phyloP scores from a whole-genome alignment of 2,888 invertebrate species.

The Stegana nigrithorax region DNA sequence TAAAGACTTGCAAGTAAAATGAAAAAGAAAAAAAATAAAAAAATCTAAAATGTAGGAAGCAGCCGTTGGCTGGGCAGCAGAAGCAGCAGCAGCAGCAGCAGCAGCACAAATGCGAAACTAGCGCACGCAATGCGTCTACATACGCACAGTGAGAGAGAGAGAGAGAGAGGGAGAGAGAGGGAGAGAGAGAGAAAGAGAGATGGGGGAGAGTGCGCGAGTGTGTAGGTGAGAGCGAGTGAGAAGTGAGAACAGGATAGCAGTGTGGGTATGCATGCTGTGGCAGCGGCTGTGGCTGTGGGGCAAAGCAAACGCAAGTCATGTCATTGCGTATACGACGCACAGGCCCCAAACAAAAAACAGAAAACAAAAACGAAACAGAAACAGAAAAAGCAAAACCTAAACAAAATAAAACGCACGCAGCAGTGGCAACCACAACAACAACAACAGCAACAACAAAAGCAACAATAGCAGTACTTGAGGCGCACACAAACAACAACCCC shows the following conservation, averaged over 20 bases:
- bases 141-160: too few relatives aligned
- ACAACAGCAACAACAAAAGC: too few relatives aligned
- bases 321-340: background rate
- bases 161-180: background rate
- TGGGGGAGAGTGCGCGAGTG: too few relatives aligned
- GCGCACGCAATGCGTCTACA: conserved; percentile 34
- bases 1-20: conserved; percentile 51
- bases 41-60: background rate
- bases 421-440: background rate
- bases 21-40: background rate
- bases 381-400: background rate
- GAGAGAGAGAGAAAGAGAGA: background rate
- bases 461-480: conserved; percentile 1
- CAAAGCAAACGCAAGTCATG: too few relatives aligned
- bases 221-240: too few relatives aligned
- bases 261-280: too few relatives aligned
- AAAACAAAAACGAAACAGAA: background rate
- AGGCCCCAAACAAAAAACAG: background rate
- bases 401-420: conserved; percentile 11
- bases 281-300: too few relatives aligned
- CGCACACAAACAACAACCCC: too few relatives aligned
- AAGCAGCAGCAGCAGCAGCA: background rate
- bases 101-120: conserved; percentile 36
- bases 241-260: too few relatives aligned
- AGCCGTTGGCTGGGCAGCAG: background rate